phyloP scores from a whole-genome alignment of 2,113 vertebrate species.

The Athene noctua region DNA sequence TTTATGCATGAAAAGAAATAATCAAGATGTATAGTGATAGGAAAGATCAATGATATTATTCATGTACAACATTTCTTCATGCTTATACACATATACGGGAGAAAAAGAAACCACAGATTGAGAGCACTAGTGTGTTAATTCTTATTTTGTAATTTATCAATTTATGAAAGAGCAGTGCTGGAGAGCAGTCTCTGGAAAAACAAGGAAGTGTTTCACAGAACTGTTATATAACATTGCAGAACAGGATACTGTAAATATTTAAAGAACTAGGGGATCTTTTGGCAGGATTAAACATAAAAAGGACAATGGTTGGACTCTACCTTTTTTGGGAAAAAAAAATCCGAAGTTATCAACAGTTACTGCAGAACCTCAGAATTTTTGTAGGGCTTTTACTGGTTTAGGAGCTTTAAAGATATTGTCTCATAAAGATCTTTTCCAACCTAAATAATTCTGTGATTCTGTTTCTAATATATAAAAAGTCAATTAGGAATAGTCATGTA shows the following conservation, averaged over 20 bases:
- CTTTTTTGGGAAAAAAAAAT: rapidly evolving
- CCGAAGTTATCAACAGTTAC: background rate
- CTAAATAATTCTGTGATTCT: background rate
- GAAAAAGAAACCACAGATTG: background rate
- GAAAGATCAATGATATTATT: background rate
- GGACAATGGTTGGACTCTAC: background rate
- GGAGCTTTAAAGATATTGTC: background rate
- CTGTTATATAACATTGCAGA: background rate
- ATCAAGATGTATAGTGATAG: background rate
- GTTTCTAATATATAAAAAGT: background rate
- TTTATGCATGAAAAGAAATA: background rate
- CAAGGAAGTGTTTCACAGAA: background rate
- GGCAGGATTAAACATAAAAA: background rate
- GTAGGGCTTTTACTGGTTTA: background rate
- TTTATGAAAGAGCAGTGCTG: background rate
- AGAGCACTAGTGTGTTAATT: background rate
- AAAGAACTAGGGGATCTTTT: background rate
- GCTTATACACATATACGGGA: rapidly evolving
- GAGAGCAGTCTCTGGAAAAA: background rate
- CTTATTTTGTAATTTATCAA: background rate
- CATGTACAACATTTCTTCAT: background rate
- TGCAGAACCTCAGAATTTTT: background rate
- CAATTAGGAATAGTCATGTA: background rate
- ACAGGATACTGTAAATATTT: background rate
- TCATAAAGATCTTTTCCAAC: background rate